Evolutionary conservation across 1,140 invertebrate genomes (phyloP), one percentile per base, ranked within the genome.

Genomic region (Cardiocondyla obscurior): DNA sequence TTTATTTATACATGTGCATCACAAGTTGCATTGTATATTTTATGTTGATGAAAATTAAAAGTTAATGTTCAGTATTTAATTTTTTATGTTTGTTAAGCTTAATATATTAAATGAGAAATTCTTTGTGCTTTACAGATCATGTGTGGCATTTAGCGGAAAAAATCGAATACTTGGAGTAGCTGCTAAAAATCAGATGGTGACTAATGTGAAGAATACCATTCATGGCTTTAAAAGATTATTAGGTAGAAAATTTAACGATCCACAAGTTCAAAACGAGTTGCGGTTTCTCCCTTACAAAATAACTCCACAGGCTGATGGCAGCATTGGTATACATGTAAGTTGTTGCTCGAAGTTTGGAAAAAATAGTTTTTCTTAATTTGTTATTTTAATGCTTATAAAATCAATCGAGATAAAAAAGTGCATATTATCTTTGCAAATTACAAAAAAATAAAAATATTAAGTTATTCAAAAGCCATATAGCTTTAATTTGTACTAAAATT

Each of bases 121-220:
- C 30, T 28, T 8, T 72, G 0, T 36, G 53, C 0, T 33, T 95
- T 96, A 57, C 94, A 99, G 98, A 94, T 97, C 99, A 94, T 99
- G 96, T 94, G 97, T 99, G 16, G 98, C 98, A 33, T 99, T 99
- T 94, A 98, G 97, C 91, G 96, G 96, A 49, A 98, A 98, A 91
- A 98, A 97, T 89, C 96, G 99, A 88, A 97, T 98, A 88, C 95
- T 99, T 90, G 99, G 99, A 49, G 98, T 99, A 22, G 98, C 98
- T 55, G 99, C 99, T 33, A 99, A 99, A 93, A 99, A 99, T 92
- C 98, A 99, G 92, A 96, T 97, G 94, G 97, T 99, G 14, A 99
- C 98, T 85, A 99, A 99, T 92, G 97, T 99, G 95, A 99, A 98
- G 93, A 99, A 99, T 92, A 99, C 99, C 74, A 96, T 99, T 67